Evolutionary conservation across 2,797 vertebrate genomes (phyloP).

Genomic region (Diceros bicornis): DNA sequence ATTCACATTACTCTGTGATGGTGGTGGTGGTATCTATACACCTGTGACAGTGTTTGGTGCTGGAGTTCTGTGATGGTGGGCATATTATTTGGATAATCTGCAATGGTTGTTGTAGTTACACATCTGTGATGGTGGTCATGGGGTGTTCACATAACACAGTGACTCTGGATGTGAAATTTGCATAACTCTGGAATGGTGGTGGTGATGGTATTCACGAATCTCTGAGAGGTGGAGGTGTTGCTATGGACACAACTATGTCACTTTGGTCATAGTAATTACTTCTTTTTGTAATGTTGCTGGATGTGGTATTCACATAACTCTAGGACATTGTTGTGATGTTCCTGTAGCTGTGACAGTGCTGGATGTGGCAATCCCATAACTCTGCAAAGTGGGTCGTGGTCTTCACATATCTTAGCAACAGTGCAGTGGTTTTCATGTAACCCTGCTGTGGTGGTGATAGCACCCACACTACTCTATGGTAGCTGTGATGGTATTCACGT

Average conservation of each 20-base stretch:
- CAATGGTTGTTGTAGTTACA: neutral
- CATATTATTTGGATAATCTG: neutral
- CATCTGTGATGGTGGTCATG: neutral
- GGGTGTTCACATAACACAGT: neutral
- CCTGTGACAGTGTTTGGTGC: neutral
- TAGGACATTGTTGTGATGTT: neutral
- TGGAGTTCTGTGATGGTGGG: too few species aligned
- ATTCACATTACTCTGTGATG: neutral
- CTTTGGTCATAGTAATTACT: neutral
- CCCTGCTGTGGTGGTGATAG: neutral
- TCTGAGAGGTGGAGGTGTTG: neutral
- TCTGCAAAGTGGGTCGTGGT: neutral
- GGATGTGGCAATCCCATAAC: neutral
- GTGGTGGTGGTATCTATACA: neutral
- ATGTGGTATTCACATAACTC: neutral
- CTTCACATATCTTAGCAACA: neutral
- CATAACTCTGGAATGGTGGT: neutral
- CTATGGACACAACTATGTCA: neutral
- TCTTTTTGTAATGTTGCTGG: neutral
- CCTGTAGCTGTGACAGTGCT: neutral
- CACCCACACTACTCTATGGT: too few species aligned
- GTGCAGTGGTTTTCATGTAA: neutral
- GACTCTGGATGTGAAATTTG: neutral
- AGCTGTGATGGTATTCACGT: accelerated
- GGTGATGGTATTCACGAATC: neutral